Base-by-base conservation (phyloP, 2,113 vertebrate species). In the Thamnaconus septentrionalis region DNA sequence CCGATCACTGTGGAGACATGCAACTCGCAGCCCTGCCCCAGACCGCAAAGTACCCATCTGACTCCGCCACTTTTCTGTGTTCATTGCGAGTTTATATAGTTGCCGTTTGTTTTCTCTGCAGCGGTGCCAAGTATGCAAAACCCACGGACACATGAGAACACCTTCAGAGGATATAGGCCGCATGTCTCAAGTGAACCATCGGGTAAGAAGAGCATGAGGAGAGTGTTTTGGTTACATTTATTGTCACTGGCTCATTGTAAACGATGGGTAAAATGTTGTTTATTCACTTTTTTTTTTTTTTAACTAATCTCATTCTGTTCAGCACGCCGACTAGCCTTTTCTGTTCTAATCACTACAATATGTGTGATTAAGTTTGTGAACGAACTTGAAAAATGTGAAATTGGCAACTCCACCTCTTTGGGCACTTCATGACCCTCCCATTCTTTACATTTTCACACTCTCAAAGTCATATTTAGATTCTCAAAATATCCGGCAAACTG, bases 81-180 rank as follows among this genome's bases (percentile, higher is more conserved):
- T 12, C 41, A 12, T 43, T 60, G 48, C 62, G 7, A 58, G 3
- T 41, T 63, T 11, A 41, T 31, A 31, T 31, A 31, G 18, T 31
- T 31, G 18, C 8, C 48, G 41, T 44, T 4, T 18, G 56, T 6
- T 61, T 64, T 69, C 3, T 73, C 8, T 73, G 0, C 7, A 96
- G 96, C 70, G 48, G 93, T 93, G 45, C 93, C 94, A 64, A 96
- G 95, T 63, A 80, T 89, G 58, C 94, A 93, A 80, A 87, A 93
- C 44, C 71, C 87, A 3, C 87, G 73, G 56, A 82, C 85, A 42
- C 91, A 90, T 0, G 83, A 93, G 54, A 64, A 56, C 66, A 80
- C 53, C 11, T 73, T 82, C 4, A 89, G 84, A 69, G 84, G 88
- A 45, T 86, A 73, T 55, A 75, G 71, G 0, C 92, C 92, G 52